phyloP scores from a whole-genome alignment of 1,140 invertebrate genomes.

The Brevipalpus yothersi region DNA sequence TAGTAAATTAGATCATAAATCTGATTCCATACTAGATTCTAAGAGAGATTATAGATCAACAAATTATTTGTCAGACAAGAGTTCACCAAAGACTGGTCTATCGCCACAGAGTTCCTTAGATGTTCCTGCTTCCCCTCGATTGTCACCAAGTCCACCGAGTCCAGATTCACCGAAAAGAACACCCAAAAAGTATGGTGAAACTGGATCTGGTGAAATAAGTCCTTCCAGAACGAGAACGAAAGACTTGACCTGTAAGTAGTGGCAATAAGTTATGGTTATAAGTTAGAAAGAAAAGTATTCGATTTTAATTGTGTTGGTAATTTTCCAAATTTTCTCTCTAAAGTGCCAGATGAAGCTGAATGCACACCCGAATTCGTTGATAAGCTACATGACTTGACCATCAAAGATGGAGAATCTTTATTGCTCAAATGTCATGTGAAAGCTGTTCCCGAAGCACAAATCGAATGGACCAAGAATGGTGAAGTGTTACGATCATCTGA shows the following conservation, averaged over 20 bases:
- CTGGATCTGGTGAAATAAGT: not conserved
- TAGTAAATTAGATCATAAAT: too few species aligned
- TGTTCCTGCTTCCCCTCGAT: not conserved
- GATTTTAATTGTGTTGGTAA: too few species aligned
- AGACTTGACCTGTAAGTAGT: not conserved
- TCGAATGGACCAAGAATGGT: conserved; percentile 80
- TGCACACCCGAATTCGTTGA: conserved; percentile 41
- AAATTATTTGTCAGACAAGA: not conserved
- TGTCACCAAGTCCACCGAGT: not conserved
- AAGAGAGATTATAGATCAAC: too few species aligned
- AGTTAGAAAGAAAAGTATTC: not conserved
- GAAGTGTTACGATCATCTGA: conserved; percentile 55
- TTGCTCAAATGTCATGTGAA: conserved; percentile 71
- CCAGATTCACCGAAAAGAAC: not conserved
- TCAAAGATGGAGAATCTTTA: conserved; percentile 56
- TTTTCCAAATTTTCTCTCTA: too few species aligned
- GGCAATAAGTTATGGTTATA: too few species aligned
- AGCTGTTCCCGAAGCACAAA: conserved; percentile 77
- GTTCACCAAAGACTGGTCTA: not conserved
- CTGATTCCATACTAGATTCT: too few species aligned
- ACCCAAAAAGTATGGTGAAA: not conserved
- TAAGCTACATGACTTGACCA: conserved; percentile 40
- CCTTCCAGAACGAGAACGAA: not conserved
- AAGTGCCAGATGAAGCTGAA: conserved; percentile 10
- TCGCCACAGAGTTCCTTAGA: not conserved